Evolutionary conservation across 2,888 invertebrate genomes (phyloP).

Genomic region (Nomada lathburiana): DNA sequence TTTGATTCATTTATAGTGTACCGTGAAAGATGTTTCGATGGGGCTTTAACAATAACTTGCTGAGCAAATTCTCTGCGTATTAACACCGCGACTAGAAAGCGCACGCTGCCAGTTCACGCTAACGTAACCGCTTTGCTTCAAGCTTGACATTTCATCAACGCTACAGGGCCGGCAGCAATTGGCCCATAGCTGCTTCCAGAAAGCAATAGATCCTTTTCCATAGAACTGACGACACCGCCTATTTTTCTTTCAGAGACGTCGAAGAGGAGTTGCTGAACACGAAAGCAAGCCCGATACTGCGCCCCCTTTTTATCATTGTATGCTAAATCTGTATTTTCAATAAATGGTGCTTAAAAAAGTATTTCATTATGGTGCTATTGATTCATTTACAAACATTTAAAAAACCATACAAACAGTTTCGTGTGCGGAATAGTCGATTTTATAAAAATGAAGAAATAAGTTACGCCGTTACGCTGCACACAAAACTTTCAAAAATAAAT

Average conservation of each 20-base stretch:
- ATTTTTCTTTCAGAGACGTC: slow-evolving; percentile 73
- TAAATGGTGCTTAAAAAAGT: slow-evolving; percentile 62
- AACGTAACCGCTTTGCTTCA: slow-evolving; percentile 56
- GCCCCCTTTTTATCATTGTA: slow-evolving; percentile 70
- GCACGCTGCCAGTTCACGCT: slow-evolving; percentile 63
- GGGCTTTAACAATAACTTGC: slow-evolving; percentile 72
- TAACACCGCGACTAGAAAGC: slow-evolving; percentile 59
- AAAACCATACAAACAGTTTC: neutral
- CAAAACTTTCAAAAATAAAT: too few species aligned
- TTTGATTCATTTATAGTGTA: slow-evolving; percentile 40
- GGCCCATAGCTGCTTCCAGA: slow-evolving; percentile 60
- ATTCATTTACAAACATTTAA: neutral
- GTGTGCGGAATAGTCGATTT: too few species aligned
- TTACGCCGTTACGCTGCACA: too few species aligned
- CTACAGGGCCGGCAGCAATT: slow-evolving; percentile 40
- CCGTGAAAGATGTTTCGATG: slow-evolving; percentile 27
- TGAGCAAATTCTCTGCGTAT: slow-evolving; percentile 50
- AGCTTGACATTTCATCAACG: slow-evolving; percentile 57
- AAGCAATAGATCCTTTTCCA: slow-evolving; percentile 41
- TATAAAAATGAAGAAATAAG: too few species aligned
- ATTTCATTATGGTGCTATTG: too few species aligned
- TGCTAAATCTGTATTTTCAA: slow-evolving; percentile 72
- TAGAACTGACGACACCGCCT: slow-evolving; percentile 47
- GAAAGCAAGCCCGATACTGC: slow-evolving; percentile 58
- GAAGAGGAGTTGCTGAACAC: slow-evolving; percentile 50